Conservation (phyloP, 2,113 vertebrate species). For the Pardalotus punctatus region DNA sequence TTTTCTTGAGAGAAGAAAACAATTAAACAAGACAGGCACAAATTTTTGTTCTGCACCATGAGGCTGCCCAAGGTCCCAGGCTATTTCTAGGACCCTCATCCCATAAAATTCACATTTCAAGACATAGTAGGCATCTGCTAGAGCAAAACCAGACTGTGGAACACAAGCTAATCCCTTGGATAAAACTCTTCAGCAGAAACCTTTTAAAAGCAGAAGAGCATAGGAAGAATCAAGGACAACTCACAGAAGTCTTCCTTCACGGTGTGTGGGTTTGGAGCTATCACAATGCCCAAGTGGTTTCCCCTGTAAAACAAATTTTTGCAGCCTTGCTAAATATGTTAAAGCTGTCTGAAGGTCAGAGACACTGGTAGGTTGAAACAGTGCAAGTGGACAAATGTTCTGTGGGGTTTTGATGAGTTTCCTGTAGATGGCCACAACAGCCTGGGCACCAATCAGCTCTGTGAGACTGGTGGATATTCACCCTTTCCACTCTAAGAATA, state of each 20-base stretch:
- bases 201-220: not conserved
- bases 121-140: not conserved
- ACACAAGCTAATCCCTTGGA: not conserved
- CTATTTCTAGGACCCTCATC: not conserved
- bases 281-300: not conserved
- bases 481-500: not conserved
- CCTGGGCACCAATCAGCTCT: constrained; percentile 3
- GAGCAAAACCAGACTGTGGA: not conserved
- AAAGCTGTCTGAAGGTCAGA: not conserved
- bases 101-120: not conserved
- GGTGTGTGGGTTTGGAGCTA: not conserved
- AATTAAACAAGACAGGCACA: not conserved
- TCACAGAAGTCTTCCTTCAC: constrained; percentile 9
- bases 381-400: not conserved
- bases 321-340: not conserved
- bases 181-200: not conserved
- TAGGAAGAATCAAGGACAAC: not conserved
- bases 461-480: not conserved
- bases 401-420: not conserved
- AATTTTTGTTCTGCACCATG: not conserved
- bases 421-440: not conserved
- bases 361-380: not conserved
- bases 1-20: not conserved
- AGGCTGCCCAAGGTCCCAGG: not conserved
- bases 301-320: not conserved